Evolutionary conservation across 2,113 vertebrate genomes (phyloP), one percentile per base, ranked within the genome.

Genomic region (Jaculus jaculus): DNA sequence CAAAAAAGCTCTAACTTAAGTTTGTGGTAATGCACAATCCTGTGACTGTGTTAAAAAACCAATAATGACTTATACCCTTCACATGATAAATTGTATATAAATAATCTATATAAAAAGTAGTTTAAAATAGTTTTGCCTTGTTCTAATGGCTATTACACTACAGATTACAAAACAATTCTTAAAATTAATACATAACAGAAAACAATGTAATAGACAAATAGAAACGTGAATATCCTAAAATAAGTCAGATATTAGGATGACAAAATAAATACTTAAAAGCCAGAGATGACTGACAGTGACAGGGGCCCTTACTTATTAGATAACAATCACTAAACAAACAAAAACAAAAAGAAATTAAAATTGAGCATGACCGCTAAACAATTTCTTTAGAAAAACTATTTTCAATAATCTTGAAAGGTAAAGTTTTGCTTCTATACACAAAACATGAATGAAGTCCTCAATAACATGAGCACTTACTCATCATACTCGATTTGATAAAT

Each of bases 401-500:
- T 92, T 84, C 94, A 96, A 87, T 51, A 91, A 97, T 94, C 96
- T 85, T 94, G 84, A 93, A 89, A 94, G 82, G 66, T 75, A 81
- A 85, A 82, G 87, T 84, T 97, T 94, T 89, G 96, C 93, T 96
- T 95, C 96, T 93, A 97, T 75, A 97, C 97, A 98, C 79, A 97
- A 96, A 87, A 94, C 95, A 86, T 54, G 97, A 42, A 96, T 93
- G 95, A 96, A 79, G 97, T 98, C 98, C 97, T 98, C 98, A 98
- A 96, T 69, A 98, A 95, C 96, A 97, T 95, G 94, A 98, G 97
- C 97, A 99, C 99, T 99, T 99, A 99, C 99, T 99, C 99, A 95
- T 99, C 99, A 5, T 99, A 99, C 98, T 99, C 99, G 98, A 99
- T 99, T 98, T 98, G 99, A 98, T 99, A 99, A 98, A 98, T 97